These are phyloP conservation scores for Neoseiulus cucumeris DNA, from an alignment of 1,140 invertebrate species.

Conservation along the genomic window DNA sequence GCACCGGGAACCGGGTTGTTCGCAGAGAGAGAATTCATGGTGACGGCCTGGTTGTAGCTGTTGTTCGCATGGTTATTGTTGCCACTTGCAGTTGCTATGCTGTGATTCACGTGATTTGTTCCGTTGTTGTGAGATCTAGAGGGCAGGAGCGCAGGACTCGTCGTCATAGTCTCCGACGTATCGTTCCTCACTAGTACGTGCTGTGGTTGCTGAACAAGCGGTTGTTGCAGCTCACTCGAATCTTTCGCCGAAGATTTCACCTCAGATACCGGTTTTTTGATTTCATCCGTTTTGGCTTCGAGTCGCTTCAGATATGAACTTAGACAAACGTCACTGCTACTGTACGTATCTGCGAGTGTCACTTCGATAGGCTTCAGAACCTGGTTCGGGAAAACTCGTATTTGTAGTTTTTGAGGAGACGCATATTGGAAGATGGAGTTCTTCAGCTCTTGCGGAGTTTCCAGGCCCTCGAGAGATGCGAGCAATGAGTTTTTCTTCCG, in stretches of 20 bases:
- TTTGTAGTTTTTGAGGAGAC: not conserved
- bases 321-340: not conserved
- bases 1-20: not conserved
- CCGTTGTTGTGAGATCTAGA: not conserved
- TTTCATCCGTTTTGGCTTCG: conserved; percentile 13
- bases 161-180: too few relatives aligned
- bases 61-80: not conserved
- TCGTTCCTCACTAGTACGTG: not conserved
- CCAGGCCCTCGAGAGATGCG: not conserved
- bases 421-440: conserved; percentile 3
- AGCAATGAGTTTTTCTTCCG: conserved; percentile 19
- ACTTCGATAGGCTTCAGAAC: not conserved
- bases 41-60: not conserved
- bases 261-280: not conserved
- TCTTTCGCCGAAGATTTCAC: not conserved
- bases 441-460: conserved; percentile 1
- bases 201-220: not conserved
- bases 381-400: not conserved
- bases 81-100: not conserved
- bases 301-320: conserved; percentile 6
- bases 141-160: too few relatives aligned
- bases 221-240: conserved; percentile 12
- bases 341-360: not conserved
- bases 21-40: not conserved
- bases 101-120: not conserved